phyloP scores from a whole-genome alignment of 2,113 vertebrate genomes.

The Siphamia tubifer region DNA sequence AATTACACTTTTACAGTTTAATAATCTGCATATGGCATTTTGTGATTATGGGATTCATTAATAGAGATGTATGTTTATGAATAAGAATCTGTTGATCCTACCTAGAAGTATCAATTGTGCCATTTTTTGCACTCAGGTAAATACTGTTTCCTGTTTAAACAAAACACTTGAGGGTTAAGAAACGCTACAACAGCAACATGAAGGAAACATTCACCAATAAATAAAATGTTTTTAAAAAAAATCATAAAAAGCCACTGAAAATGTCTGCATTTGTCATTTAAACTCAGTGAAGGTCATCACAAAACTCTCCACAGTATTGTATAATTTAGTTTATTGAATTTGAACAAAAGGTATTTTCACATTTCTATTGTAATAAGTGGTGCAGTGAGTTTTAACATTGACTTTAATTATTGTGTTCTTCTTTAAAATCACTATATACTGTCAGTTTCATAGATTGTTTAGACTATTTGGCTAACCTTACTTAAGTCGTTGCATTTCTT shows the following conservation, averaged over 20 bases:
- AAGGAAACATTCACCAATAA: conserved; percentile 55
- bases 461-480: conserved; percentile 17
- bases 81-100: conserved; percentile 46
- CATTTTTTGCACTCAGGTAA: conserved; percentile 63
- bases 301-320: conserved; percentile 49
- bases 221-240: neutral
- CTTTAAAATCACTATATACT: conserved; percentile 41
- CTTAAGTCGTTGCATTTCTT: conserved; percentile 39
- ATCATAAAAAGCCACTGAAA: conserved; percentile 20
- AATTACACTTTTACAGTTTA: conserved; percentile 43
- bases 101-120: conserved; percentile 47
- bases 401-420: conserved; percentile 41
- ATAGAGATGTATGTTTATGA: conserved; percentile 17
- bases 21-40: conserved; percentile 29
- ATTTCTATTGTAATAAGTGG: conserved; percentile 38
- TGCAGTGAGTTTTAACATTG: conserved; percentile 15
- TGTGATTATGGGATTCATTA: conserved; percentile 39
- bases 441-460: conserved; percentile 33
- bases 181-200: neutral
- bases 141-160: conserved; percentile 45
- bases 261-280: neutral
- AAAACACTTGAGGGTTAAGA: too few relatives aligned
- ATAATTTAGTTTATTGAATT: conserved; percentile 68
- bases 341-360: conserved; percentile 66
- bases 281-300: conserved; percentile 43